Percentiles rank a stretch among this genome's conserved stretches.
Evolutionary conservation across 2,113 vertebrate genomes (phyloP).

Genomic region (Lagopus muta): DNA sequence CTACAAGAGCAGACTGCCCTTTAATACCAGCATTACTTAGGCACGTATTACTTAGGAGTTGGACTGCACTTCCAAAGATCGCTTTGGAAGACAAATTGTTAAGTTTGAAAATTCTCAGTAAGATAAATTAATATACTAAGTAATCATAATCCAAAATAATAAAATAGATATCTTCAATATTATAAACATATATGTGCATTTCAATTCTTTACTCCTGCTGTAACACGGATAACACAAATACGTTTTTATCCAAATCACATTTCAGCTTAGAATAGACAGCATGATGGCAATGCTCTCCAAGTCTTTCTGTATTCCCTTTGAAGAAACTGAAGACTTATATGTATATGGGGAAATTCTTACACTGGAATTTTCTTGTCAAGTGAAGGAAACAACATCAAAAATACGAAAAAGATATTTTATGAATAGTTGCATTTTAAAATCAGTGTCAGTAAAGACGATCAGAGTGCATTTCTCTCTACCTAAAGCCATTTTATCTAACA

Average conservation of each 20-base stretch:
- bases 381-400: not conserved
- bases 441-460: not conserved
- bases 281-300: not conserved
- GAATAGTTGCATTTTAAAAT: not conserved
- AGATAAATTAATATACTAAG: not conserved
- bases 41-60: not conserved
- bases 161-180: not conserved
- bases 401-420: not conserved
- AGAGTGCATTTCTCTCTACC: not conserved
- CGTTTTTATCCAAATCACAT: not conserved
- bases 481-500: not conserved
- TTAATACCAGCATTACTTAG: not conserved
- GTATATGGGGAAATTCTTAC: not conserved
- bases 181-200: not conserved
- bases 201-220: not conserved
- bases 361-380: not conserved
- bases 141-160: not conserved
- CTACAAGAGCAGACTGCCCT: not conserved
- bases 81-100: not conserved
- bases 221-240: not conserved
- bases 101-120: not conserved
- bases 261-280: not conserved
- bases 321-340: not conserved
- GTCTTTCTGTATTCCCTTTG: not conserved
- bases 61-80: not conserved